Evolutionary conservation across 53 echinoderm and acorn worm genomes (phyloP), one percentile per base, ranked within the genome.

Genomic region (Stichopus horrens): DNA sequence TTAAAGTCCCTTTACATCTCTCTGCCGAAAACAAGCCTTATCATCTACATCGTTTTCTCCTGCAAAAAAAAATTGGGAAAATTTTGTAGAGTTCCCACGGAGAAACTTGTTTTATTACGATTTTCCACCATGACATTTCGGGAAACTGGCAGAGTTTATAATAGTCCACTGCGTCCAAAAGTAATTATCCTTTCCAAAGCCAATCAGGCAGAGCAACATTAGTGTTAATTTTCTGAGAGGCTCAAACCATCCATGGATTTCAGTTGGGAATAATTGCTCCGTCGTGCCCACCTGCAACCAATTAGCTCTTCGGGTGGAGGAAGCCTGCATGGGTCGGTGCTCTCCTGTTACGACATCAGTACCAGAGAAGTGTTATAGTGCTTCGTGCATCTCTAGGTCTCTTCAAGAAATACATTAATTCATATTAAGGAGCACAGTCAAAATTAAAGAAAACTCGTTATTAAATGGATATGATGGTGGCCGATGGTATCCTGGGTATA

Each of bases 121-220:
- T 23, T 9, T 9, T 23, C 4, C 9, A 5, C 23, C 9, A 53
- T 77, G 77, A n/a, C 81, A 81, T 81, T 81, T 81, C 63, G 63
- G 10, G 2, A 37, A 19, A n/a, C 54, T 16, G 13, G n/a, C 53
- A 7, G 54, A 54, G 56, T 79, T 79, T 53, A 79, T 52, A 7
- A 81, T 58, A 58, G 58, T 81, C 57, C 81, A 81, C 9, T 54
- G 58, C 52, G 58, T 81, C 81, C 54, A 81, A 81, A 81, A 81
- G 81, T 57, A 81, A 81, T 81, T 81, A 81, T 81, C 81, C 57
- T 53, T 58, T 57, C 14, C 56, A 56, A 81, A 81, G 81, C 21
- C 81, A 81, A 81, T 58, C 81, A 58, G 23, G 81, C 81, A 56
- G 58, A 81, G 58, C 57, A 81, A 56, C 57, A 81, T 81, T 81